Conservation (phyloP, 2,888 invertebrate genomes). For the Neuroscelio doddi region DNA sequence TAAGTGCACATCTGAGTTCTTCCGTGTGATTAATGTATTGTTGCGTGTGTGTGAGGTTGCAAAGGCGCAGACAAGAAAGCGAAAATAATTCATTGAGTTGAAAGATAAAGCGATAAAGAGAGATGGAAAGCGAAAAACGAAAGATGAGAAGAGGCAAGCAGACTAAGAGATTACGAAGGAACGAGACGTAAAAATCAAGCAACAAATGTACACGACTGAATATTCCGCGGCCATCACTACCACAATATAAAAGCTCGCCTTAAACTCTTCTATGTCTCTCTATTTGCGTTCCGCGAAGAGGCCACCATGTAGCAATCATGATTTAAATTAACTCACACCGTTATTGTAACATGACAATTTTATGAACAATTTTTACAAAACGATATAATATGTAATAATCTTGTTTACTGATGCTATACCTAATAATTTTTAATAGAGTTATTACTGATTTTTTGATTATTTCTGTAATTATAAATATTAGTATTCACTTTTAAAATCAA, state of each 20-base stretch:
- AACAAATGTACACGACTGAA: slow-evolving; percentile 39
- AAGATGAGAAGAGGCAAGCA: slow-evolving; percentile 28
- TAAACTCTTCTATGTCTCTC: slow-evolving; percentile 31
- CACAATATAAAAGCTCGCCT: slow-evolving; percentile 48
- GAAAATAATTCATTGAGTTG: slow-evolving; percentile 47
- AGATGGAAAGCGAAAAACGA: slow-evolving; percentile 24
- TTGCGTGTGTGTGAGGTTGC: slow-evolving; percentile 30
- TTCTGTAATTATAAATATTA: no score
- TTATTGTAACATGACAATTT: no score
- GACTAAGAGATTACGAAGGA: slow-evolving; percentile 45
- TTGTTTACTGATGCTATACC: no score
- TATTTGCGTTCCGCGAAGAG: slow-evolving; percentile 26
- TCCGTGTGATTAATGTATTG: slow-evolving; percentile 29
- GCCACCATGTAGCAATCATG: slow-evolving; percentile 24
- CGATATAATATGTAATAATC: no score
- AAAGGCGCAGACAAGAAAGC: slow-evolving; percentile 42
- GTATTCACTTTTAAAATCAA: no score
- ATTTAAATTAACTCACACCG: slow-evolving; percentile 12
- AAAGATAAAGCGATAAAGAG: slow-evolving; percentile 39
- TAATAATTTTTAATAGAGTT: no score
- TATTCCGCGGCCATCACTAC: slow-evolving; percentile 38
- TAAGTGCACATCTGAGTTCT: slow-evolving; percentile 29
- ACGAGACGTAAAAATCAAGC: slow-evolving; percentile 41
- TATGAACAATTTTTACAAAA: no score
- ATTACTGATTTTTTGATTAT: no score